Conservation (phyloP, 2,113 vertebrate genomes). For the Corynorhinus townsendii region DNA sequence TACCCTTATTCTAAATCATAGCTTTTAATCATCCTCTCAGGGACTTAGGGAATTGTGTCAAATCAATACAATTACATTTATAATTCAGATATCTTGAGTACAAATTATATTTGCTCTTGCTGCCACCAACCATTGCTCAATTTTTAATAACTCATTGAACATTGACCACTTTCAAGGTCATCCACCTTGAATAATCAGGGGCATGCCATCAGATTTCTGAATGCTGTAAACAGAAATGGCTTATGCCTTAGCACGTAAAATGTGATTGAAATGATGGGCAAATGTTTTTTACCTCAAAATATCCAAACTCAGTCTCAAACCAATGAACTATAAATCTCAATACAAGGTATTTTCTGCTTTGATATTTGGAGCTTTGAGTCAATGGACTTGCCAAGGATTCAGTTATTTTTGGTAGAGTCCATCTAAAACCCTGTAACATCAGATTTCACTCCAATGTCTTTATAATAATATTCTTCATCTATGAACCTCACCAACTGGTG, state of each 20-base stretch:
- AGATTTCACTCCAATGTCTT: not conserved
- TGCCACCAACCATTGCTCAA: slow-evolving; percentile 56
- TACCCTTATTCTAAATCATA: not conserved
- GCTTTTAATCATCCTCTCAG: not conserved
- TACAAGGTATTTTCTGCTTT: not conserved
- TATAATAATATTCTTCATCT: not conserved
- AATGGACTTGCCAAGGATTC: not conserved
- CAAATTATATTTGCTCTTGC: slow-evolving; percentile 57
- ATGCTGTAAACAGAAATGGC: not conserved
- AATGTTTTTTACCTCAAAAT: not conserved
- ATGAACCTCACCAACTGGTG: not conserved
- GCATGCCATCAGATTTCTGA: not conserved
- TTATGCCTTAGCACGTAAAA: not conserved
- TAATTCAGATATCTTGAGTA: slow-evolving; percentile 59
- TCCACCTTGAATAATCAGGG: slow-evolving; percentile 51
- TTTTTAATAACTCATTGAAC: slow-evolving; percentile 69
- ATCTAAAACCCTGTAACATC: not conserved
- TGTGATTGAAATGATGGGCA: not conserved
- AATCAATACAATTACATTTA: slow-evolving; percentile 65
- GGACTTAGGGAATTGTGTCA: not conserved
- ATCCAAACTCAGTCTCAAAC: not conserved
- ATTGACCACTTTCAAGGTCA: slow-evolving; percentile 66
- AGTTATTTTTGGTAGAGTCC: not conserved
- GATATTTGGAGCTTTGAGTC: not conserved
- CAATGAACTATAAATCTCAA: not conserved